Evolutionary conservation across 64 coral and sea anemone genomes (phyloP).

Genomic region (Montipora foliosa): DNA sequence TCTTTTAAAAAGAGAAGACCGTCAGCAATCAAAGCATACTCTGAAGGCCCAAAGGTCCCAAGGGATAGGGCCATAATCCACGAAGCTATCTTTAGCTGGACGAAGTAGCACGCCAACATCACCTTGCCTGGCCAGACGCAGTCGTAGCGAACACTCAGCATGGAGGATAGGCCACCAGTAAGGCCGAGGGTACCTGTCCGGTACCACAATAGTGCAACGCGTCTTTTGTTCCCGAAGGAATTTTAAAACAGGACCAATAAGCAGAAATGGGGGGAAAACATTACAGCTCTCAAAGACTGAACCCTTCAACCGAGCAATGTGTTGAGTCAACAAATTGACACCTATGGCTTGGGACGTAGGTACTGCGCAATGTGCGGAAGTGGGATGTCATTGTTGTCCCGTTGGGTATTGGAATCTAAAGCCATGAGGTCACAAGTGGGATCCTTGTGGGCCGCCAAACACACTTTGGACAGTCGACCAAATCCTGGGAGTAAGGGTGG

Average conservation of each 20-base stretch:
- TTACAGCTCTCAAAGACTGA: background rate
- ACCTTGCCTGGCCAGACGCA: background rate
- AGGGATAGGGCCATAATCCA: conserved; percentile 8
- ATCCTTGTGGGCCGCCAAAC: conserved; percentile 15
- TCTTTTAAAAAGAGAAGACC: background rate
- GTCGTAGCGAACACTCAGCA: background rate
- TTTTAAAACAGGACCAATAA: conserved; percentile 1
- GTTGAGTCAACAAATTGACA: conserved; percentile 39
- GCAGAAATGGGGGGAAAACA: background rate
- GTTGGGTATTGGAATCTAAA: too few relatives aligned
- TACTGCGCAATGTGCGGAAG: conserved; percentile 7
- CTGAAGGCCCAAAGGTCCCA: conserved; percentile 54
- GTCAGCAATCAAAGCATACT: background rate
- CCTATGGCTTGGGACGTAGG: background rate
- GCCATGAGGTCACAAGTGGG: conserved; percentile 6
- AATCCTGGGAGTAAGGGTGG: background rate
- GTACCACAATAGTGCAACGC: conserved; percentile 1
- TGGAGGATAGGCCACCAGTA: background rate
- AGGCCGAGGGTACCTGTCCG: conserved; percentile 1
- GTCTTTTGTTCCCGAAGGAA: background rate
- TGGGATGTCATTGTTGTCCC: conserved; percentile 29
- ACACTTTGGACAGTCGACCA: conserved; percentile 23
- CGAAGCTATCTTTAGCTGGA: conserved; percentile 27
- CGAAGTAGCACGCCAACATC: conserved; percentile 4
- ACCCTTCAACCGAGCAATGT: background rate